phyloP scores from a whole-genome alignment of 2,888 invertebrate species.

The Branchellion lobata region DNA sequence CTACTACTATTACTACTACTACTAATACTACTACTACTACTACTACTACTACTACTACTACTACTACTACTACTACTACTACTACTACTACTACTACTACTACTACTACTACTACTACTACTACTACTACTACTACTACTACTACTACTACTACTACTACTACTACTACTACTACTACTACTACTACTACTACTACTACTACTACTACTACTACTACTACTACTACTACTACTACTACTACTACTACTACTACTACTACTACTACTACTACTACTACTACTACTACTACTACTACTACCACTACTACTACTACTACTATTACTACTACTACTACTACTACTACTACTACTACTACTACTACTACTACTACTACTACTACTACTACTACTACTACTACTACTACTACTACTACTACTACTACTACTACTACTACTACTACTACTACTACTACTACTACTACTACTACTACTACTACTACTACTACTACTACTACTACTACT shows the following conservation, averaged over 20 bases:
- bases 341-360: slow-evolving; percentile 40
- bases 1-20: slow-evolving; percentile 41
- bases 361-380: slow-evolving; percentile 38
- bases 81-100: slow-evolving; percentile 33
- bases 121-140: slow-evolving; percentile 43
- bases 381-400: slow-evolving; percentile 24
- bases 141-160: slow-evolving; percentile 44
- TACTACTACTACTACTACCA: slow-evolving; percentile 28
- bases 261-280: slow-evolving; percentile 40
- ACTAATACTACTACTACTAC: slow-evolving; percentile 10
- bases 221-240: slow-evolving; percentile 40
- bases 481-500: slow-evolving; percentile 14
- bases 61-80: neutral
- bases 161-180: slow-evolving; percentile 44
- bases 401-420: slow-evolving; percentile 40
- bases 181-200: slow-evolving; percentile 42
- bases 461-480: slow-evolving; percentile 39
- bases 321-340: slow-evolving; percentile 40
- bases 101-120: slow-evolving; percentile 40
- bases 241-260: slow-evolving; percentile 40
- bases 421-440: slow-evolving; percentile 39
- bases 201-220: slow-evolving; percentile 39
- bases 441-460: too few relatives aligned
- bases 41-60: neutral
- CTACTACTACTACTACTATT: slow-evolving; percentile 39